Evolutionary conservation across 2,113 vertebrate species (phyloP), one percentile per base, ranked within the genome.

Genomic region (Sphyrna mokarran): DNA sequence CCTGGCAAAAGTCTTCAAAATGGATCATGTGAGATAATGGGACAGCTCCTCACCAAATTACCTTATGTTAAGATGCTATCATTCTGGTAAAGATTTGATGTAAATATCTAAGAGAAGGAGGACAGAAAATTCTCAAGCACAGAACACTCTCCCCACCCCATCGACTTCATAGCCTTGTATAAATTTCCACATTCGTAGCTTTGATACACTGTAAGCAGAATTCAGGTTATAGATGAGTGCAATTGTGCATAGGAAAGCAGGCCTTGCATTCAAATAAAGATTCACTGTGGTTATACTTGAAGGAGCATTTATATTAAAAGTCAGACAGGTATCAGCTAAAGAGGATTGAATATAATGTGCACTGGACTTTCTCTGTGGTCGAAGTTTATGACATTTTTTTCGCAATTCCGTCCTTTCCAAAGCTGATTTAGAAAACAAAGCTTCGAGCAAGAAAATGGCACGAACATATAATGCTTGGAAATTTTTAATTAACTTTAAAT

Each of bases 401-500:
- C 68, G 70, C 43, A 33, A 76, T 8, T 18, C 91, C 40, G 11
- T 3, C 20, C 69, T 94, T 43, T 70, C 37, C 23, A 72, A 95
- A 95, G 43, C 37, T 29, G 69, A 95, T 72, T 95, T 76, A 54
- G 23, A 48, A 70, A 26, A 48, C 26, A 95, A 7, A 13, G 23
- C 94, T 70, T 23, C 23, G 54, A 95, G 10, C 14, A 13, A 72
- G 68, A 66, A 72, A 72, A 72, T 37, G 61, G n/a, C 33, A 83
- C 37, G 20, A 1, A 22, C 4, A 33, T 40, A 72, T 76, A 95
- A 14, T 29, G 94, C 40, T 43, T 72, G 69, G 94, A 95, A 72
- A 76, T 76, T 72, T 95, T 95, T 95, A 76, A 95, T 72, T 72
- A 95, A 95, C 40, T 95, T 95, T 95, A 95, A 95, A 95, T 72